Percentiles rank a stretch among this genome's conserved stretches.
These are phyloP conservation scores for Carassius carassius DNA, from an alignment of 2,113 vertebrate genomes.

Conservation along the genomic window DNA sequence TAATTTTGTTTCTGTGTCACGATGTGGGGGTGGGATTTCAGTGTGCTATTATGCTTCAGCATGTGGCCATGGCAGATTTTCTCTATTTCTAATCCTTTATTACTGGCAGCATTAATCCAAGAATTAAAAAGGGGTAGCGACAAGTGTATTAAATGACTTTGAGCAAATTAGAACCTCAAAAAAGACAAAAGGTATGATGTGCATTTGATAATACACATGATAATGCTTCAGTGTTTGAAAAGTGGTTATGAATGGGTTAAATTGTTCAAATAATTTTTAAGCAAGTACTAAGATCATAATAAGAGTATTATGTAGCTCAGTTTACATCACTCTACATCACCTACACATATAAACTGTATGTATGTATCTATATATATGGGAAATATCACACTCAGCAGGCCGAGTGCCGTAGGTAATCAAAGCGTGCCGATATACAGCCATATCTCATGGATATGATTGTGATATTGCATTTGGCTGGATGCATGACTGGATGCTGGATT, in stretches of 20 bases:
- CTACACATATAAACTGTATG: too few relatives aligned
- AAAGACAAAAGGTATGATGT: too few relatives aligned
- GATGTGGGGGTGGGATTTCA: conserved; percentile 27
- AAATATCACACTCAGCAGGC: too few relatives aligned
- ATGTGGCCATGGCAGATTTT: neutral
- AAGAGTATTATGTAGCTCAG: too few relatives aligned
- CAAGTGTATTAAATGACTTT: conserved; percentile 9
- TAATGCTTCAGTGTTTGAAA: neutral
- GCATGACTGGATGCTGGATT: too few relatives aligned
- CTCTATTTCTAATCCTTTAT: conserved; percentile 4
- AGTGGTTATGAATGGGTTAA: neutral
- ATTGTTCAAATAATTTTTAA: neutral
- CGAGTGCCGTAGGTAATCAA: too few relatives aligned
- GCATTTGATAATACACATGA: neutral
- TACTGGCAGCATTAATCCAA: conserved; percentile 15
- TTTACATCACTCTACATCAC: too few relatives aligned
- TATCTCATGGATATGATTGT: too few relatives aligned
- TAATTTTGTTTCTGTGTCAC: conserved; percentile 51
- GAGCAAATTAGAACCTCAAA: neutral
- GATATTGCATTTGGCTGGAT: too few relatives aligned
- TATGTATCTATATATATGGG: too few relatives aligned
- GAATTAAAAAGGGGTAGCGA: neutral
- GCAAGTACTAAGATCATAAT: too few relatives aligned
- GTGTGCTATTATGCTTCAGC: conserved; percentile 13
- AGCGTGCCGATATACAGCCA: too few relatives aligned